Base-by-base conservation (phyloP, 2,113 vertebrate genomes). In the Apteryx owenii region DNA sequence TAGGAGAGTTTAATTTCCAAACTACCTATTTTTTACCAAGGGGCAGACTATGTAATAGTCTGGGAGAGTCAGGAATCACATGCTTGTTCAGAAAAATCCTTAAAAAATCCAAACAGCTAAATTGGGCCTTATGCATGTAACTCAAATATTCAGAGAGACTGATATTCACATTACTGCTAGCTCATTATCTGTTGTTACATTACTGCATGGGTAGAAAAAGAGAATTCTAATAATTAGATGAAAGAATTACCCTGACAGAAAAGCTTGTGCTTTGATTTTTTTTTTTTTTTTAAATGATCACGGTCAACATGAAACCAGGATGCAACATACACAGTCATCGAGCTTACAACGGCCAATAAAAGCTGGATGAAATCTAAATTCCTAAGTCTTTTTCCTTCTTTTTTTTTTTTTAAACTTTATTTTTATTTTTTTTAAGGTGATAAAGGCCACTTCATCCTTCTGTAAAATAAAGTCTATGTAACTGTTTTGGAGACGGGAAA, bases 191-290 rank as follows among this genome's bases (percentile, higher is more conserved):
- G 54, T 25, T 56, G 12, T 62, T 50, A 64, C 14, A 2, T 26
- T 44, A 22, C 61, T n/a, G 72, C 51, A 22, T 0, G 20, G 85
- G 68, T 0, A 78, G 60, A 50, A 73, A 21, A 78, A 33, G 33
- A 61, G 20, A 88, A 89, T 81, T 64, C 31, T 68, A 70, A 94
- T 36, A 83, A 31, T 40, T 4, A 92, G 83, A 88, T 96, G 80
- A 96, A 95, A 94, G 90, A 85, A 86, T 50, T 51, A 64, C 19
- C 33, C 85, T 78, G 85, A 90, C 91, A 97, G 61, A 78, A 54
- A 28, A 78, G 58, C 4, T n/a, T 0, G 5, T 31, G 54, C 36
- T 62, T 90, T 90, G 23, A 19, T 12, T 6, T 20, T 83, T 80
- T 33, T 46, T 46, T 46, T 29, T 44, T 64, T 65, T 20, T 50